Evolutionary conservation across 2,797 vertebrate genomes (phyloP), one percentile per base, ranked within the genome.

Genomic region (Leucoraja ocellata): DNA sequence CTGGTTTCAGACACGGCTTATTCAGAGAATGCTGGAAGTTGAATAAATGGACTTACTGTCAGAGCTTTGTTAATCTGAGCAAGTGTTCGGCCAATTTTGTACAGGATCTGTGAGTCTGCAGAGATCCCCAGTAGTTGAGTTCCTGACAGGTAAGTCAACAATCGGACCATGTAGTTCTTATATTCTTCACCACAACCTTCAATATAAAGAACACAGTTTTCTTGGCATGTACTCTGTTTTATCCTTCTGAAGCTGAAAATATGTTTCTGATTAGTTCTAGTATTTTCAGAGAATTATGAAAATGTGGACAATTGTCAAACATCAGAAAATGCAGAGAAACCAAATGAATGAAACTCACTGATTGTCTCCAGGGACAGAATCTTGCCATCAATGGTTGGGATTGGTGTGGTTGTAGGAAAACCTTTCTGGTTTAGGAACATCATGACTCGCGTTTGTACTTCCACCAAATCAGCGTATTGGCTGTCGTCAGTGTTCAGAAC

Each of bases 141-240:
- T 58, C 98, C 98, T 0, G 98, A 97, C 78, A 99, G 96, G 95
- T 97, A 99, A 0, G 96, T 98, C 94, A 99, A 94, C 94, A 99
- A 96, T n/a, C 98, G 96, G 91, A 99, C 97, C 94, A 98, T 25
- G 94, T 97, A 97, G 94, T 95, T 97, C 94, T 96, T 96, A 94
- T 28, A 91, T 91, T 95, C 97, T 36, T 95, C 94, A 23, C 96
- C 96, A 46, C 94, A 95, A 73, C 3, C 71, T 74, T 18, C 71
- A 74, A 74, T 25, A 74, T 74, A 25, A 4, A 25, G n/a, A 61
- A 63, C 63, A 68, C 28, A 11, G n/a, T 36, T 2, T 88, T 68
- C 13, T 86, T 86, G 83, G 6, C n/a, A 7, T 63, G 46, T 68
- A 32, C 28, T 32, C 16, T 36, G n/a, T 6, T 10, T 68, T 18